A percentile compares a stretch with the other conserved stretches of the same genome.
These are phyloP conservation scores for Vimba vimba DNA, from an alignment of 2,113 vertebrate species.

Conservation along the genomic window DNA sequence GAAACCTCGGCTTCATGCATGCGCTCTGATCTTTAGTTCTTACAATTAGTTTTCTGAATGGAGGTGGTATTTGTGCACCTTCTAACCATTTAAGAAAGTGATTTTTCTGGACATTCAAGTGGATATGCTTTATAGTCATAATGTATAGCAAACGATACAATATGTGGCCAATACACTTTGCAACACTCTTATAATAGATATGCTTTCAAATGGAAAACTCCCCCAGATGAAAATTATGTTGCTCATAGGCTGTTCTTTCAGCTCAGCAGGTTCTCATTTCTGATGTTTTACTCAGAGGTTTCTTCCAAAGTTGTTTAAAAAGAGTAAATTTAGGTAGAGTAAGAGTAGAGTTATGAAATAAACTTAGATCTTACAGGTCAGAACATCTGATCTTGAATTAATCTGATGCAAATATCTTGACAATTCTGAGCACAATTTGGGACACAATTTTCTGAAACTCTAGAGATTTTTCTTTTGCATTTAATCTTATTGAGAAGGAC, in stretches of 20 bases:
- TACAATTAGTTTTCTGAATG: constrained; percentile 17
- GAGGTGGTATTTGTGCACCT: constrained; percentile 20
- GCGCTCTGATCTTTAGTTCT: constrained; percentile 52
- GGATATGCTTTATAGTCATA: neutral
- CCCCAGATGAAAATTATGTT: neutral
- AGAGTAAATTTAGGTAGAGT: neutral
- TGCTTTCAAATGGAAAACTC: neutral
- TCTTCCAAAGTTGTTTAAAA: neutral
- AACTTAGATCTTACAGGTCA: neutral
- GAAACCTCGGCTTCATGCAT: constrained; percentile 19
- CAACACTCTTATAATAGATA: neutral
- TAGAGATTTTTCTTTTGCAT: no score
- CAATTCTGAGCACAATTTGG: neutral
- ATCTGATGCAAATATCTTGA: neutral
- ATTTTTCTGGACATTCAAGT: neutral
- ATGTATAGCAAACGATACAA: neutral
- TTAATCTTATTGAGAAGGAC: neutral
- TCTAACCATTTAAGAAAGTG: neutral
- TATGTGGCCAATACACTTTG: neutral
- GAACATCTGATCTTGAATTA: neutral
- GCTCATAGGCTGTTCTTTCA: neutral
- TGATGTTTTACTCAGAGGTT: neutral
- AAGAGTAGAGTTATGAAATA: neutral
- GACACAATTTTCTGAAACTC: neutral
- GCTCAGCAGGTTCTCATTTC: neutral